These are phyloP conservation scores for Oreochromis grahami DNA, from an alignment of 2,797 vertebrate species.

Conservation along the genomic window DNA sequence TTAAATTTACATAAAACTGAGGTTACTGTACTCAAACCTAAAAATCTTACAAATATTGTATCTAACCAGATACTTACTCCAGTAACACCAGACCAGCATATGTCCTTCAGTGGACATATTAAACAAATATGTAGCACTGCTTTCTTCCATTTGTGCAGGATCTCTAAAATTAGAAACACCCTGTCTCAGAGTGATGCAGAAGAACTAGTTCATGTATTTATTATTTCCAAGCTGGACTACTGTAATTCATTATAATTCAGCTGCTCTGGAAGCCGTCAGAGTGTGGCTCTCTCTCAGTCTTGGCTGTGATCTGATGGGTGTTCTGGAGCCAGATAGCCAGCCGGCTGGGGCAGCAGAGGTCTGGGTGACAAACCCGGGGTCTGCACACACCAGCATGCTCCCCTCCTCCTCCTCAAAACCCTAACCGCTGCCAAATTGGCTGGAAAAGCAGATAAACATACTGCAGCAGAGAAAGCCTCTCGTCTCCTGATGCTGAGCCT, in stretches of 20 bases:
- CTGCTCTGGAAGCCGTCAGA: not conserved
- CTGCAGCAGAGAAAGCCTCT: conserved; percentile 22
- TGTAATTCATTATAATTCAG: not conserved
- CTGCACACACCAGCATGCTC: not conserved
- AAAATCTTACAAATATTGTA: not conserved
- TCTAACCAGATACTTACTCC: not conserved
- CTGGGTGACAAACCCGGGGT: conserved; percentile 66
- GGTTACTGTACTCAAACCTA: not conserved
- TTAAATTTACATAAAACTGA: not conserved
- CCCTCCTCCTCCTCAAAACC: not conserved
- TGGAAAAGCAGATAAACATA: conserved; percentile 50
- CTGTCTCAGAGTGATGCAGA: not conserved
- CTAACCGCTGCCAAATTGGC: conserved; percentile 45
- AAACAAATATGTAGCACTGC: not conserved
- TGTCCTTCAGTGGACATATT: not conserved
- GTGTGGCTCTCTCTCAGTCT: not conserved
- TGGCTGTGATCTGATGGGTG: conserved; percentile 20
- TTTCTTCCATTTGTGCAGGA: not conserved
- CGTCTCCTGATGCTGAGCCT: conserved; percentile 9
- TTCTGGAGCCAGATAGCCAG: conserved; percentile 20
- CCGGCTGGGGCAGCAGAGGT: conserved; percentile 43
- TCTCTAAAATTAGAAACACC: not conserved
- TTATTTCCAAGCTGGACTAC: not conserved
- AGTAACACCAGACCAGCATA: not conserved
- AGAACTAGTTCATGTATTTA: not conserved